Base-by-base conservation (phyloP, 1,140 invertebrate species). In the Hyles euphorbiae region DNA sequence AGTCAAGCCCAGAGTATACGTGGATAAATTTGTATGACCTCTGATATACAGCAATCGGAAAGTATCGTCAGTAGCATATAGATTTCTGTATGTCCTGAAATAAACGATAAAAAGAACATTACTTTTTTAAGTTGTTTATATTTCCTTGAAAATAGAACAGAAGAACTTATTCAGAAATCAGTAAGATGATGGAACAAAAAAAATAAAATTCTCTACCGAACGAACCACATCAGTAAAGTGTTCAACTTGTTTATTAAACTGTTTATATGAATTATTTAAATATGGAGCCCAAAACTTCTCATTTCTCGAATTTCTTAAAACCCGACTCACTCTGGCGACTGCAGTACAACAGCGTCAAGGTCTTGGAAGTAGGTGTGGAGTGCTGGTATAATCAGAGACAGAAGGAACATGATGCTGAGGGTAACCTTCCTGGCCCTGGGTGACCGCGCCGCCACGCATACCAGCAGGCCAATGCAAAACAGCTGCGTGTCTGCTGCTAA, bases 291-390 rank as follows among this genome's bases (percentile, higher is more conserved):
- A 22, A 22, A 22, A 22, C 22, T 22, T 22, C 22, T 22, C 22
- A 22, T 22, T 22, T 22, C 46, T 48, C 12, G 7, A n/a, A 48
- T 10, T 2, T 22, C 4, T 12, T 43, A 22, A 44, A 10, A 1
- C 4, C 22, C 9, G 46, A 77, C 81, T 77, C 65, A 89, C 88
- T 89, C 88, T n/a, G 88, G 85, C 0, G 67, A 66, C 59, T 85
- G 84, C 52, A 81, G 64, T 3, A 83, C 72, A 0, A 81, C 67
- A 5, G 82, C 70, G 40, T 79, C 69, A 45, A 88, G 67, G 47
- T 81, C 66, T 47, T 80, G 66, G 46, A 78, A 74, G 60, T 86
- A 88, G 0, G 88, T 89, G 8, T 79, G 73, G 0, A 66, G 53
- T 2, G 76, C 81, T 0, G 75, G 65, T 1, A 82, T 67, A 3